phyloP scores from a whole-genome alignment of 2,113 vertebrate genomes.

The Mus pahari region DNA sequence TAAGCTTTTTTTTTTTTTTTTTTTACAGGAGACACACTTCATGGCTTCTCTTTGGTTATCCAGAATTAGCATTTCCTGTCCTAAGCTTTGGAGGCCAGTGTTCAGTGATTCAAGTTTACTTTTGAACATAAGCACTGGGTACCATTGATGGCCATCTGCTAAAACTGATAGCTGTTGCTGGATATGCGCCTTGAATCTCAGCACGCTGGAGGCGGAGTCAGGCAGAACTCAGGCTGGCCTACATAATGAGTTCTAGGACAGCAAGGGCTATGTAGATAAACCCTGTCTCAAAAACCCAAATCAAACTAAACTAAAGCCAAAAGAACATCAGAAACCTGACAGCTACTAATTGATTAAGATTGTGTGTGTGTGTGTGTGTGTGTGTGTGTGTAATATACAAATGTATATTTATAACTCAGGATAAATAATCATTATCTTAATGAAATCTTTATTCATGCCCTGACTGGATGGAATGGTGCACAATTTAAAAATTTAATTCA shows the following conservation, averaged over 20 bases:
- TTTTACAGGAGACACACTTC: not conserved
- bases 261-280: not conserved
- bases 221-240: not conserved
- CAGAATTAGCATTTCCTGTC: not conserved
- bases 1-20: not conserved
- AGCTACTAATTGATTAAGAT: not conserved
- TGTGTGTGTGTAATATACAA: not conserved
- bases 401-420: not conserved
- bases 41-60: not conserved
- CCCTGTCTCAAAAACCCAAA: not conserved
- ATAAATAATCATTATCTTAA: not conserved
- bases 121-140: not conserved
- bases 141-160: not conserved
- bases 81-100: not conserved
- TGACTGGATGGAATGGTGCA: not conserved
- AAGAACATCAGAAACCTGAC: not conserved
- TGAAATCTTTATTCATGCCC: not conserved
- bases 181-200: not conserved
- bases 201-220: not conserved
- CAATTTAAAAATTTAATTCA: not conserved
- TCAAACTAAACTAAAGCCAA: not conserved
- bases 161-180: not conserved
- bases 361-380: not conserved
- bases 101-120: slow-evolving; percentile 11
- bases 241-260: not conserved